phyloP scores from a whole-genome alignment of 2,113 vertebrate genomes.

The Leucoraja erinaceus region DNA sequence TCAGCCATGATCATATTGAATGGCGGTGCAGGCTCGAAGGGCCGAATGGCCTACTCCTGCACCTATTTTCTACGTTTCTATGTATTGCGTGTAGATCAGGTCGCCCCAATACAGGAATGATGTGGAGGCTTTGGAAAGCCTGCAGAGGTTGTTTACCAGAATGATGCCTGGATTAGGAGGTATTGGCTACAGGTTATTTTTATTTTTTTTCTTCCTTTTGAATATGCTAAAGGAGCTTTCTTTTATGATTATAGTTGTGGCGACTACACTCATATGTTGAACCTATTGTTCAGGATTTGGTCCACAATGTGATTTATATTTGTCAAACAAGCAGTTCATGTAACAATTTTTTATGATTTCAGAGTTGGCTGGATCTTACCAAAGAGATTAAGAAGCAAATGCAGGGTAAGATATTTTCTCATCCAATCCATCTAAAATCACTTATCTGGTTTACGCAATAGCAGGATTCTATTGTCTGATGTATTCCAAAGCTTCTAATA shows the following conservation, averaged over 20 bases:
- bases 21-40: no score
- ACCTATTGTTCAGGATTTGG: background rate
- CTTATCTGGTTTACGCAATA: background rate
- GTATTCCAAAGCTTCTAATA: background rate
- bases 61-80: no score
- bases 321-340: background rate
- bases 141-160: no score
- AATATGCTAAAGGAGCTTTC: background rate
- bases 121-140: no score
- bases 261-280: background rate
- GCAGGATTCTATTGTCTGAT: background rate
- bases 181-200: no score
- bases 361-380: conserved; percentile 88
- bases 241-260: background rate
- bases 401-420: conserved; percentile 64
- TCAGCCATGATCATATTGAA: no score
- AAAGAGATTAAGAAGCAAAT: conserved; percentile 92
- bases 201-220: background rate
- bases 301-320: background rate
- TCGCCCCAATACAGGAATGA: no score
- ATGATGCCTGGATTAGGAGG: no score
- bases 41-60: no score
- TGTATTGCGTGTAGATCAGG: no score
- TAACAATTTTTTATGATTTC: conserved; percentile 41
- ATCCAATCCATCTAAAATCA: background rate